Conservation (phyloP, 1,140 invertebrate genomes). For the Hycleus phaleratus region DNA sequence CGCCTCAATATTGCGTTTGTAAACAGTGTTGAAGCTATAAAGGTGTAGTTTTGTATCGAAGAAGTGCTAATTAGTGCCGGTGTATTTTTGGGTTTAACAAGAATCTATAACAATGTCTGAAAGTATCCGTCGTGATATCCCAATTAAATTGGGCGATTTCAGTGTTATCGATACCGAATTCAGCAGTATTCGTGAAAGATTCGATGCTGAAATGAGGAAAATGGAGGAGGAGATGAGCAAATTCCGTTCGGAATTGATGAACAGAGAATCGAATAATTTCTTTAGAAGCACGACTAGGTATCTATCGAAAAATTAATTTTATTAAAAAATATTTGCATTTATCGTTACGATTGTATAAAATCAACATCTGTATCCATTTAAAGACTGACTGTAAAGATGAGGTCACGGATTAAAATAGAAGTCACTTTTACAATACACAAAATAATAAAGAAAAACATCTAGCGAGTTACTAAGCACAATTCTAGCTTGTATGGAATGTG, state of each 20-base stretch:
- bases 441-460: no score
- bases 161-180: slow-evolving; percentile 95
- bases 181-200: slow-evolving; percentile 88
- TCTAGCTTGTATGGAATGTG: no score
- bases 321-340: no score
- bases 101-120: slow-evolving; percentile 26
- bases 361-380: slow-evolving; percentile 25
- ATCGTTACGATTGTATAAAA: slow-evolving; percentile 17
- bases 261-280: slow-evolving; percentile 82
- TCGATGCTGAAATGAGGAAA: slow-evolving; percentile 93
- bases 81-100: slow-evolving; percentile 1
- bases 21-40: not conserved
- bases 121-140: slow-evolving; percentile 78
- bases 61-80: not conserved
- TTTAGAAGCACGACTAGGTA: slow-evolving; percentile 83
- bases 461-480: no score
- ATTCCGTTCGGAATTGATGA: slow-evolving; percentile 88
- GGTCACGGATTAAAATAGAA: slow-evolving; percentile 25
- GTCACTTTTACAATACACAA: slow-evolving; percentile 14
- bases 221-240: slow-evolving; percentile 98
- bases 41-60: not conserved
- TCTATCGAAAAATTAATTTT: slow-evolving; percentile 14
- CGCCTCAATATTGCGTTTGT: not conserved
- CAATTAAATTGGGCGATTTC: slow-evolving; percentile 89
- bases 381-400: slow-evolving; percentile 22